phyloP scores from a whole-genome alignment of 2,113 vertebrate genomes.

The Cnemophilus loriae region DNA sequence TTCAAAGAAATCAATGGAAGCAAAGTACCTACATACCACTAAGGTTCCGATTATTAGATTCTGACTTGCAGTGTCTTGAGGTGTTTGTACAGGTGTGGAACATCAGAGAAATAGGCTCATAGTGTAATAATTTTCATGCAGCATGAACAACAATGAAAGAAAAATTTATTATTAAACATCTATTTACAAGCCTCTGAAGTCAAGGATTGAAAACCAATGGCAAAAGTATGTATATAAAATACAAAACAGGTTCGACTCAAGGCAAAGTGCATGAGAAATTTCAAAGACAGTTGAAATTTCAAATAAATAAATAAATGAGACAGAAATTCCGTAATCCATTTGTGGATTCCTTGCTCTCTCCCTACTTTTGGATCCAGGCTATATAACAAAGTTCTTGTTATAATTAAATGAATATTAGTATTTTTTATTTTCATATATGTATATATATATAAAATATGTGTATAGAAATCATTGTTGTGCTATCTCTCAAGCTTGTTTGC shows the following conservation, averaged over 20 bases:
- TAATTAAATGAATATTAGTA: not conserved
- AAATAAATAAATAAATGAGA: not conserved
- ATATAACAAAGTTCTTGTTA: not conserved
- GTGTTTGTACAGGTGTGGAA: not conserved
- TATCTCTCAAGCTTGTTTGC: not conserved
- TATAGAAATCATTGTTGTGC: not conserved
- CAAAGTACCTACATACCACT: not conserved
- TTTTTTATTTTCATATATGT: not conserved
- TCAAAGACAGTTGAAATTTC: not conserved
- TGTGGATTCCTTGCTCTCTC: not conserved
- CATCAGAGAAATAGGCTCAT: not conserved
- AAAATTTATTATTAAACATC: not conserved
- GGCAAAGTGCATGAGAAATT: not conserved
- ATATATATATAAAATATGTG: too few relatives aligned
- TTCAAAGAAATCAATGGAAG: not conserved
- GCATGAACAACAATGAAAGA: not conserved
- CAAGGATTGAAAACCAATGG: not conserved
- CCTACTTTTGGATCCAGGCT: not conserved
- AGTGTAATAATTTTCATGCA: not conserved
- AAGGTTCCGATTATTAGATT: not conserved
- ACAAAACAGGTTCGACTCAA: not conserved
- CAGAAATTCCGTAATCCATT: not conserved
- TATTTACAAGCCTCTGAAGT: not conserved
- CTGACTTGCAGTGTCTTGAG: not conserved
- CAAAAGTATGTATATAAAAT: not conserved